These are phyloP conservation scores for Probosciger aterrimus DNA, from an alignment of 2,113 vertebrate genomes.

Conservation along the genomic window DNA sequence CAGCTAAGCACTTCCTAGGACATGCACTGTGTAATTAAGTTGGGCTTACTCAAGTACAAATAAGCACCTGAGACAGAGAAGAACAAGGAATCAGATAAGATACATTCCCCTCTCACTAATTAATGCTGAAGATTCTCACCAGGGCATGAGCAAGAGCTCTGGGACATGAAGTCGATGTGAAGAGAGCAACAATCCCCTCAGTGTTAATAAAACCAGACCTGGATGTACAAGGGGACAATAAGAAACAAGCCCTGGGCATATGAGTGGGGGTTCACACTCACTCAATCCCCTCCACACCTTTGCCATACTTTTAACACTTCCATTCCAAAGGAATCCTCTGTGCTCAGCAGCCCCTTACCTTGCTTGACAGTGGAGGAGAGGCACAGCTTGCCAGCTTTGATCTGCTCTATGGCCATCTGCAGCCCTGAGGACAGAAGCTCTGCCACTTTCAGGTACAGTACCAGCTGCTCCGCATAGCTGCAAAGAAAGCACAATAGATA, in stretches of 20 bases:
- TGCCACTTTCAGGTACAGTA: slow-evolving; percentile 92
- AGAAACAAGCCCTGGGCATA: not conserved
- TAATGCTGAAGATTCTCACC: not conserved
- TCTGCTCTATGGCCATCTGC: slow-evolving; percentile 85
- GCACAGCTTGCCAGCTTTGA: slow-evolving; percentile 84
- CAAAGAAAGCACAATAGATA: not conserved
- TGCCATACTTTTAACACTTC: not conserved
- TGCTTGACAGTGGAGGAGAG: slow-evolving; percentile 91
- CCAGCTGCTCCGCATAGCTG: slow-evolving; percentile 92
- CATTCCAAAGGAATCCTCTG: not conserved
- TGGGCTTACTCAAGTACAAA: not conserved
- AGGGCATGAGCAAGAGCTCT: not conserved
- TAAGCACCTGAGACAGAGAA: not conserved
- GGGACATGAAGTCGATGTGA: not conserved
- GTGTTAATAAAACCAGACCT: not conserved
- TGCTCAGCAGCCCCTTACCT: slow-evolving; percentile 67
- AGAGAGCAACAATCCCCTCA: not conserved
- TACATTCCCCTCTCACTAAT: not conserved
- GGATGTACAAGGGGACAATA: not conserved
- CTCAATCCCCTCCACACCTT: not conserved
- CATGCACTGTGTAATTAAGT: not conserved
- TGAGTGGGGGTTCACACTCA: not conserved
- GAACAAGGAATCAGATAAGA: not conserved
- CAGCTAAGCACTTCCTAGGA: slow-evolving; percentile 11
- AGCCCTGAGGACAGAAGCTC: slow-evolving; percentile 88